A percentile compares a stretch with the other conserved stretches of the same genome.
phyloP scores from a whole-genome alignment of 2,888 invertebrate genomes.

The Phorcus lineatus region DNA sequence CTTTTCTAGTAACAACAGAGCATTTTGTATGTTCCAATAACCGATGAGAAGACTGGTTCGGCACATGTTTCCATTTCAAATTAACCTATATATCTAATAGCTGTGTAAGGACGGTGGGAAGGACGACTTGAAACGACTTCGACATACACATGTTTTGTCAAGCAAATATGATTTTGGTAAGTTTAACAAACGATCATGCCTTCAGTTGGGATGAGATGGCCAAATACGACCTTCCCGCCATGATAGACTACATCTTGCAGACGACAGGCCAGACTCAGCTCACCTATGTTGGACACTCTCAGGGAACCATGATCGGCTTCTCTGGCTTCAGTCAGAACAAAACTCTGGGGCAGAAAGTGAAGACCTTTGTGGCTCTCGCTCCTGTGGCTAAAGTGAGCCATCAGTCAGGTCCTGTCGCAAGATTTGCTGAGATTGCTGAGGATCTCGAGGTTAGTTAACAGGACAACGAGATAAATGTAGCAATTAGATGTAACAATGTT shows the following conservation, averaged over 20 bases:
- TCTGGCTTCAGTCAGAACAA: constrained; percentile 67
- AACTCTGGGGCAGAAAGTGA: constrained; percentile 67
- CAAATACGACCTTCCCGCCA: constrained; percentile 89
- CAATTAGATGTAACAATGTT: no score
- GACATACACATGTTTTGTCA: no score
- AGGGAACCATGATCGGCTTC: constrained; percentile 81
- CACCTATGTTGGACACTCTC: constrained; percentile 92
- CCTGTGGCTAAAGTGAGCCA: constrained; percentile 71
- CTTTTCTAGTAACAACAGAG: no score
- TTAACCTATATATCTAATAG: no score
- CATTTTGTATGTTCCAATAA: no score
- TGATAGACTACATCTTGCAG: constrained; percentile 84
- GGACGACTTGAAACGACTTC: no score
- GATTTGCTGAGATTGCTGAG: constrained; percentile 57
- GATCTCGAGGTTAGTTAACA: constrained; percentile 47
- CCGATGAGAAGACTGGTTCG: no score
- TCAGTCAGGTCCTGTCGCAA: constrained; percentile 57
- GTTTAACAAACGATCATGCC: background rate
- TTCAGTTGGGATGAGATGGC: constrained; percentile 92
- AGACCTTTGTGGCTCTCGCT: constrained; percentile 74
- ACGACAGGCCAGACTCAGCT: constrained; percentile 80
- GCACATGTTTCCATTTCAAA: no score
- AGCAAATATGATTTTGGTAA: no score
- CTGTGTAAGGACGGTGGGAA: no score
- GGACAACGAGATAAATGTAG: no score